Base-by-base conservation (phyloP, 2,888 invertebrate species). In the Nebria salina region DNA sequence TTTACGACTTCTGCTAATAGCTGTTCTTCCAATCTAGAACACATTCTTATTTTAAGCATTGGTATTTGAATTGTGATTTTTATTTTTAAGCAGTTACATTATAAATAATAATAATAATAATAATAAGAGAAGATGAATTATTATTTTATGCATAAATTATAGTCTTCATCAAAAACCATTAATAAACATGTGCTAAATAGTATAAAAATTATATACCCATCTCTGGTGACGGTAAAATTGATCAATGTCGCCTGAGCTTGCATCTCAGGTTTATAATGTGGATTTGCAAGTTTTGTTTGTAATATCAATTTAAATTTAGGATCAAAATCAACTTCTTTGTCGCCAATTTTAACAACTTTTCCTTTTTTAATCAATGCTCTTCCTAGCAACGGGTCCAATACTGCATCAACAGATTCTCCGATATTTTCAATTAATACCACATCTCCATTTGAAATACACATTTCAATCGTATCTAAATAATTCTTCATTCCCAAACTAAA, bases 191-290 rank as follows among this genome's bases (percentile, higher is more conserved):
- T 20, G 20, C 20, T 20, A 34, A 34, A 34, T 34, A 34, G 34
- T 34, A 5, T 5, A 43, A 11, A 74, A 68, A 20, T 20, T 73
- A n/a, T 86, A 87, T 84, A 90, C 88, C 97, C 98, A 88, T 98
- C 97, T 86, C 93, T 92, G 0, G 98, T 98, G 1, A 98, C 98
- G 1, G 98, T 98, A 86, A 98, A 98, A 89, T 98, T 98, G 83
- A 98, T 97, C 15, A 98, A 91, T 0, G 98, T 98, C 7, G 97
- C 95, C 89, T 98, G 98, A 0, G 98, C 98, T 89, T 98, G 98
- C 93, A 98, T 96, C 90, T 98, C 98, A 0, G 98, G 98, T 87
- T 98, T 97, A 87, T 97, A 98, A 89, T 98, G 98, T 0, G 98
- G 98, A 90, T 98, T 98, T 0, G 96, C 97, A 82, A 98, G 89